Evolutionary conservation across 2,113 vertebrate species (phyloP), one percentile per base, ranked within the genome.

Genomic region (Clarias macrocephalus): DNA sequence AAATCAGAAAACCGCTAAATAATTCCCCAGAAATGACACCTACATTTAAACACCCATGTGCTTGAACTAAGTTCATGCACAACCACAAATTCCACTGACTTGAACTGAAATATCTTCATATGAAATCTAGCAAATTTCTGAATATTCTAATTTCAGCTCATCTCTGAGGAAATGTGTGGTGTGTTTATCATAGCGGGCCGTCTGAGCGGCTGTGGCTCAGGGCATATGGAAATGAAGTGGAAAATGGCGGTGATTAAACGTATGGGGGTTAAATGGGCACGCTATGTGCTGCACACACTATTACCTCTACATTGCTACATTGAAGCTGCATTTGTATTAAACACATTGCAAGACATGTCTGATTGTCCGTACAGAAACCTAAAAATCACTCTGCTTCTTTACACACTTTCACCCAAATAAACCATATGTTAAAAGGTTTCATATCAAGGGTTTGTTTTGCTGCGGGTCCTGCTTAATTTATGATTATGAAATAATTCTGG

Each of bases 251-350:
- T 90, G 89, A 94, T 94, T 93, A 90, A 89, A 90, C 75, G 82
- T 88, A 87, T 89, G 87, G 89, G 89, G 85, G 88, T 76, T 86
- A 84, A 86, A 82, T 89, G 88, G 84, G 86, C 76, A 42, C 79
- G 77, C 86, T 87, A 80, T 86, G 85, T 87, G 90, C 91, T 92
- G 88, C 93, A 91, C 89, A 93, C 92, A 91, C 62, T 88, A 93
- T 94, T 93, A 94, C 90, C 92, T 92, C 92, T 90, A 91, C 90
- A 90, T 90, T 82, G 91, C 85, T 88, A 93, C 81, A 90, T 88
- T 90, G 75, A 89, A 90, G 90, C 91, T 93, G 91, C 92, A 90
- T 93, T 94, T 93, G 91, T 90, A 93, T 94, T 93, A 93, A 92
- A 92, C 91, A 91, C 86, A 89, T 87, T 91, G 18, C 90, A 79